phyloP scores from a whole-genome alignment of 37 sponge, comb jelly and placozoan genomes.

The Spongilla lacustris region DNA sequence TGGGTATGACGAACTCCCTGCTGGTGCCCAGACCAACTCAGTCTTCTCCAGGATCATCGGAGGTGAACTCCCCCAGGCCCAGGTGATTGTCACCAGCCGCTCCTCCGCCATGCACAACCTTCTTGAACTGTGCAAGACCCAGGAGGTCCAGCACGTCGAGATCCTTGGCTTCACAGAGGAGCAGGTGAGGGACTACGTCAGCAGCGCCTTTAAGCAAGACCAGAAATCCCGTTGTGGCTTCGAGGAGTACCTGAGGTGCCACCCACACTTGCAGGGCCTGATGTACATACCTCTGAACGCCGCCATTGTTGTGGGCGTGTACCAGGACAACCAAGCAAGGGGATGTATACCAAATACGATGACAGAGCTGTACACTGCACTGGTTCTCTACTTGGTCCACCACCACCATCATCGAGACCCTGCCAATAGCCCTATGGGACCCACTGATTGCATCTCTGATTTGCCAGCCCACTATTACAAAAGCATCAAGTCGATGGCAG shows the following conservation, averaged over 20 bases:
- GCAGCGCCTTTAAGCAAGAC: not conserved
- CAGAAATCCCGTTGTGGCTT: not conserved
- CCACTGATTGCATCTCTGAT: not conserved
- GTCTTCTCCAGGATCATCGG: conserved; percentile 11
- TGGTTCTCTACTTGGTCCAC: not conserved
- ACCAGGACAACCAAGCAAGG: not conserved
- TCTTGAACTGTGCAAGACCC: not conserved
- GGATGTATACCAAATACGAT: conserved; percentile 13
- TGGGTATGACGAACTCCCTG: conserved; percentile 36
- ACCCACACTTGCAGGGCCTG: conserved; percentile 11
- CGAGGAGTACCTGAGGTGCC: not conserved
- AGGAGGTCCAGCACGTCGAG: conserved; percentile 5
- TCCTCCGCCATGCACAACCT: conserved; percentile 2
- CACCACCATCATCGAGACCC: not conserved
- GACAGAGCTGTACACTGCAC: conserved; percentile 26
- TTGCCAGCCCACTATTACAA: not conserved
- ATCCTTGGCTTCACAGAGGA: conserved; percentile 22
- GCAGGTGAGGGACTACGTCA: not conserved
- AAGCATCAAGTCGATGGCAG: not conserved
- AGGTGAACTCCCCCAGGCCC: not conserved
- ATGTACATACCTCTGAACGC: conserved; percentile 34
- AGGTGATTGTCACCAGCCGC: conserved; percentile 26
- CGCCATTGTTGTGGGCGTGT: conserved; percentile 16
- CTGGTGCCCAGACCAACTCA: not conserved
- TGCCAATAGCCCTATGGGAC: not conserved